phyloP scores from a whole-genome alignment of 2,888 invertebrate species.

The Ceriagrion tenellum region DNA sequence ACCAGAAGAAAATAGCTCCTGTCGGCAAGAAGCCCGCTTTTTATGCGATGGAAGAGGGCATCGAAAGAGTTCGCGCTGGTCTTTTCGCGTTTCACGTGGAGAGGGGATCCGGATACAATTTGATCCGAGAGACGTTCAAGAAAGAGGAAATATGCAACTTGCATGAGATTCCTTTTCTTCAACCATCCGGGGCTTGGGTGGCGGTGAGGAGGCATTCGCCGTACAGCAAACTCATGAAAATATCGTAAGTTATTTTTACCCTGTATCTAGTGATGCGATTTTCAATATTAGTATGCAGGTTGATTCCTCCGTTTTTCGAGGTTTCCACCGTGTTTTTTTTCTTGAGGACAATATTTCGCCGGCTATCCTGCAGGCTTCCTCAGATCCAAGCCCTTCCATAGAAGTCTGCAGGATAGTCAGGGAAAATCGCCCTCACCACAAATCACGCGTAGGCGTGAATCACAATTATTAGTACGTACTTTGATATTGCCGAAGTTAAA shows the following conservation, averaged over 20 bases:
- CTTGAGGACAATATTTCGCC: too few species aligned
- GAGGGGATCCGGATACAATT: conserved; percentile 76
- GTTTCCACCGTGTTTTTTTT: too few species aligned
- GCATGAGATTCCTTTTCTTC: conserved; percentile 83
- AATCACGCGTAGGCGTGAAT: too few species aligned
- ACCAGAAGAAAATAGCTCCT: conserved; percentile 79
- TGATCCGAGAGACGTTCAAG: conserved; percentile 83
- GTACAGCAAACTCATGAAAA: conserved; percentile 83
- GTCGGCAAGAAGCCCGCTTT: conserved; percentile 78
- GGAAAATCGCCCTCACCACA: too few species aligned
- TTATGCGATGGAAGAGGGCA: conserved; percentile 68
- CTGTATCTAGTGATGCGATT: too few species aligned
- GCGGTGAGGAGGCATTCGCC: conserved; percentile 83
- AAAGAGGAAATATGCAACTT: conserved; percentile 87
- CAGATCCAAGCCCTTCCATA: too few species aligned
- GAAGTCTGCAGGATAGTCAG: too few species aligned
- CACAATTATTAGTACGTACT: too few species aligned
- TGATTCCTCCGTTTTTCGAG: too few species aligned
- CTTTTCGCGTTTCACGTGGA: conserved; percentile 70
- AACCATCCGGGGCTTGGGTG: conserved; percentile 83
- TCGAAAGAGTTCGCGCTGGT: conserved; percentile 62
- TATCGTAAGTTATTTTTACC: conserved; percentile 79
- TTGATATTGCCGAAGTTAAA: too few species aligned
- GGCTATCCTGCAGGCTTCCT: too few species aligned
- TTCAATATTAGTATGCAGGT: too few species aligned